Percentiles rank a stretch among this genome's conserved stretches.
phyloP scores from a whole-genome alignment of 2,113 vertebrate genomes.

The Phylloscopus trochiloides region DNA sequence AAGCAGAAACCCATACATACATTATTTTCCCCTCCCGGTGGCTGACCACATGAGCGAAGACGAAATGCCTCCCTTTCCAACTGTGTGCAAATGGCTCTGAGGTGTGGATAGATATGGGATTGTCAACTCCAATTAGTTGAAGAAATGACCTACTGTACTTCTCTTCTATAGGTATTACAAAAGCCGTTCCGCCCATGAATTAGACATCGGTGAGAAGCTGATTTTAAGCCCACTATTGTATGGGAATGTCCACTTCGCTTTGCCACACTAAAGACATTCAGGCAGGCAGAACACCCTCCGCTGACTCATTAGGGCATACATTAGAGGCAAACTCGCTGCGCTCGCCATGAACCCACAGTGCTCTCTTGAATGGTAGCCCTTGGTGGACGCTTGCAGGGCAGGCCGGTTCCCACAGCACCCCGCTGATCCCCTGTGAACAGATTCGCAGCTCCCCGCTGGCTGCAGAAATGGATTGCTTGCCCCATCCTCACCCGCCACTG shows the following conservation, averaged over 20 bases:
- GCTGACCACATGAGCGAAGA: background rate
- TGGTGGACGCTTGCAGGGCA: constrained; percentile 49
- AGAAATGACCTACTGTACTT: constrained; percentile 41
- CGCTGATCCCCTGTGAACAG: constrained; percentile 70
- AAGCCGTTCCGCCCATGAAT: constrained; percentile 46
- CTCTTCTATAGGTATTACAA: constrained; percentile 50
- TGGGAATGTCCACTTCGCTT: constrained; percentile 59
- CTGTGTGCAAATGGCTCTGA: background rate
- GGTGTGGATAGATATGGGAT: constrained; percentile 31
- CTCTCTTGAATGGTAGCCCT: constrained; percentile 59
- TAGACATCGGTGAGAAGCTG: constrained; percentile 45
- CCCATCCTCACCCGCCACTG: constrained; percentile 67
- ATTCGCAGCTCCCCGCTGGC: constrained; percentile 63
- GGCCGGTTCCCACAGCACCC: constrained; percentile 71
- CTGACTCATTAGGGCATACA: constrained; percentile 58
- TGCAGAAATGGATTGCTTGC: constrained; percentile 60
- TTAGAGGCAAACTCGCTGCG: constrained; percentile 44
- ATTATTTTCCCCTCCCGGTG: background rate
- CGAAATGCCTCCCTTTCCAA: background rate
- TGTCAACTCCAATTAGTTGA: constrained; percentile 26
- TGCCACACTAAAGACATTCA: constrained; percentile 49
- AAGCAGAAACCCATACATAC: background rate
- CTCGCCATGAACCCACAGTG: constrained; percentile 37
- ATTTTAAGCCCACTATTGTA: constrained; percentile 62
- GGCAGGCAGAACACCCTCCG: constrained; percentile 52